Evolutionary conservation across 1,140 invertebrate species (phyloP), one percentile per base, ranked within the genome.

Genomic region (Ostrea edulis): DNA sequence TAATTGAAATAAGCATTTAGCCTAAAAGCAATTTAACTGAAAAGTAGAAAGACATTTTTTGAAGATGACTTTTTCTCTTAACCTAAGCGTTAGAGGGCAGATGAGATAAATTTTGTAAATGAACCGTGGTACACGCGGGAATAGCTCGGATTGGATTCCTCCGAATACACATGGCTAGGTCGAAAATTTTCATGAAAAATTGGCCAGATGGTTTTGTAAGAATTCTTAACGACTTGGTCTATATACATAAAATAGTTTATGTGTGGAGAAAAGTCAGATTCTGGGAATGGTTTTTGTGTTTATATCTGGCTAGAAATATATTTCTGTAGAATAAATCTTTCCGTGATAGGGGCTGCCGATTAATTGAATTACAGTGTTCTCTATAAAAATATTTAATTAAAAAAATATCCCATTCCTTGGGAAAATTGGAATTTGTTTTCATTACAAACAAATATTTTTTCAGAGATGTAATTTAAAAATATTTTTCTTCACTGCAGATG

Each of bases 401-500:
- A 29, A 29, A 77, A 77, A 77, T 77, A 77, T 77, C 29, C 68
- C 14, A 14, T 17, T 77, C 0, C 25, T 77, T 17, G 11, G 9
- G 25, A 25, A 77, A 77, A 77, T 77, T 14, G 8, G 17, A 7
- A 20, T 62, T n/a, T 62, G 17, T 77, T 35, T 77, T 77, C 25
- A 35, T 77, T 77, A 35, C 22, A 77, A 77, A 58, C 20, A 85
- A 65, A 62, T 35, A 35, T 85, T 29, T 62, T 44, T 55, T 84
- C 9, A 52, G 22, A 35, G 22, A 44, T 62, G 25, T 58, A 7
- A 62, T 62, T 85, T 62, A 22, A 11, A n/a, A 29, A 29, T 77
- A 29, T 77, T 77, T 77, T 77, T 77, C 68, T 77, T 77, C 65
- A 55, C 85, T 81, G 92, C 97, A 99, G 99, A 99, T 99, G 99